A percentile compares a stretch with the other conserved stretches of the same genome.
Evolutionary conservation across 1,140 invertebrate genomes (phyloP).

Genomic region (Pseudomyrmex sp.): DNA sequence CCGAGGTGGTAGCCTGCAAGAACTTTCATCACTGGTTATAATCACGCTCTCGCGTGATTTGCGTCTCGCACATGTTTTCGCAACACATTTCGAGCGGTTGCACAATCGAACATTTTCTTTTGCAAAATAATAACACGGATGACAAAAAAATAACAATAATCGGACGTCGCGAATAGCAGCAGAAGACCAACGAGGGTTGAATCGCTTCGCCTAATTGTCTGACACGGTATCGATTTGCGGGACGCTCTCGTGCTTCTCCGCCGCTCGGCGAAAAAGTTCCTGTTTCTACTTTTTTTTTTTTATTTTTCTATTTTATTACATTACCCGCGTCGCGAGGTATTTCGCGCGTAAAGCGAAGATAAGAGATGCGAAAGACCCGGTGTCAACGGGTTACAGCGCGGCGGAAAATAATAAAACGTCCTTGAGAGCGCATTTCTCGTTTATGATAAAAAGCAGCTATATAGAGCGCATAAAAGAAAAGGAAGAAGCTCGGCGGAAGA

Average conservation of each 20-base stretch:
- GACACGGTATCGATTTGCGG: conserved; percentile 21
- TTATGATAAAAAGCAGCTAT: not conserved
- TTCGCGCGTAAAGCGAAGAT: conserved; percentile 37
- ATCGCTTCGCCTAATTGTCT: conserved; percentile 10
- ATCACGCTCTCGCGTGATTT: not conserved
- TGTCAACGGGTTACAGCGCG: not conserved
- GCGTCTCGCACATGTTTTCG: not conserved
- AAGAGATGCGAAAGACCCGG: not conserved
- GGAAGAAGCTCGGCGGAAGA: not conserved
- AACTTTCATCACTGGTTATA: no score
- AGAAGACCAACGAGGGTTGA: not conserved
- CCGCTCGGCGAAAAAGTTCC: no score
- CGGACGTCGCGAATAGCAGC: not conserved
- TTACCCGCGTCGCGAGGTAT: conserved; percentile 5
- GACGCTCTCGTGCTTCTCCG: no score
- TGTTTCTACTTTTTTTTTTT: not conserved
- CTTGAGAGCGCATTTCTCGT: not conserved
- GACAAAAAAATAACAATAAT: not conserved
- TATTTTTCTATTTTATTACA: not conserved
- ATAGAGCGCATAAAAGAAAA: not conserved
- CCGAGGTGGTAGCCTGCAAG: no score
- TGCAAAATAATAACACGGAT: not conserved
- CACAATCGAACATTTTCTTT: not conserved
- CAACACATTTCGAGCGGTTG: not conserved
- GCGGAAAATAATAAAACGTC: conserved; percentile 12